Conservation (phyloP, 2,888 invertebrate genomes). For the Scaptomyza caliginosa region DNA sequence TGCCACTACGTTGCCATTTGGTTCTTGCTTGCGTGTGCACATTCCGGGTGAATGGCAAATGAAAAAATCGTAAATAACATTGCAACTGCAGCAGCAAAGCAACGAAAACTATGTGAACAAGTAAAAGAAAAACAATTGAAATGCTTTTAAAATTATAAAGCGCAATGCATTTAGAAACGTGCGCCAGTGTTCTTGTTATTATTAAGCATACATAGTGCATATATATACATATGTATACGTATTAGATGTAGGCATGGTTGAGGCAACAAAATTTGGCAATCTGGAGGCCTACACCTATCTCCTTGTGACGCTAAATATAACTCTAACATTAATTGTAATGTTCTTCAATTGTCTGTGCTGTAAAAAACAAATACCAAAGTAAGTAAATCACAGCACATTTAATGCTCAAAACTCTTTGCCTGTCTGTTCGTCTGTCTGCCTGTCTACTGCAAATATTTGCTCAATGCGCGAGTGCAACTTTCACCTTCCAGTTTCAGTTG, state of each 20-base stretch:
- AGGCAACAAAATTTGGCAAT: conserved; percentile 55
- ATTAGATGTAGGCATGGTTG: conserved; percentile 61
- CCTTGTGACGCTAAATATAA: conserved; percentile 82
- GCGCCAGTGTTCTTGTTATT: conserved; percentile 23
- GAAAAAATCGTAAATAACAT: conserved; percentile 60
- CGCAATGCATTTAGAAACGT: conserved; percentile 50
- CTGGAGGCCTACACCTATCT: conserved; percentile 70
- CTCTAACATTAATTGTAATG: conserved; percentile 84
- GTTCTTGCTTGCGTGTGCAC: conserved; percentile 47
- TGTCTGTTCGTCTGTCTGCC: neutral
- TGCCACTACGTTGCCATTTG: conserved; percentile 24
- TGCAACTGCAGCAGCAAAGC: conserved; percentile 44
- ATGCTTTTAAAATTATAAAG: conserved; percentile 36
- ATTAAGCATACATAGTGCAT: conserved; percentile 47
- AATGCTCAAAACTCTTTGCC: neutral
- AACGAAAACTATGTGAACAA: conserved; percentile 48
- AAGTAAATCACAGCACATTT: conserved; percentile 77
- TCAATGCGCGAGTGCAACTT: conserved; percentile 63
- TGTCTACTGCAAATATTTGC: conserved; percentile 1
- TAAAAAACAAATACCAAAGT: conserved; percentile 90
- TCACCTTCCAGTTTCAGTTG: conserved; percentile 64
- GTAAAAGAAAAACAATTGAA: conserved; percentile 31
- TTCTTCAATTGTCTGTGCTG: conserved; percentile 90
- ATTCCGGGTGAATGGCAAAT: conserved; percentile 46
- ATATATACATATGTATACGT: conserved; percentile 27